These are phyloP conservation scores for Protomyctophum bolini DNA, from an alignment of 2,113 vertebrate species.

Conservation along the genomic window DNA sequence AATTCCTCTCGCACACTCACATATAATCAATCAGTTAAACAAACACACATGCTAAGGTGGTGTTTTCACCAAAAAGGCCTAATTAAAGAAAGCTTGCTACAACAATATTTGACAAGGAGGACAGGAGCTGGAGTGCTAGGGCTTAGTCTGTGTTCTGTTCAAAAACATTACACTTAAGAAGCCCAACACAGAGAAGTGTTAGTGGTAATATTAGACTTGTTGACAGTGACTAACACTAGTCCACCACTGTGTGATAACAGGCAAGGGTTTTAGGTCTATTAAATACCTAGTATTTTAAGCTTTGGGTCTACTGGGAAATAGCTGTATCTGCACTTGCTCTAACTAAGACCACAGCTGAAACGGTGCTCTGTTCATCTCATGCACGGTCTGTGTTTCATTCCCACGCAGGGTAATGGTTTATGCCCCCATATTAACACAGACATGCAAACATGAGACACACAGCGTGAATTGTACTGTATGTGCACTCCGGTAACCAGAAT, in stretches of 20 bases:
- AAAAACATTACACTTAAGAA: conserved; percentile 52
- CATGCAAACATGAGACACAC: too few relatives aligned
- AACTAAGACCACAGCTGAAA: conserved; percentile 73
- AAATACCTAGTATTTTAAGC: conserved; percentile 64
- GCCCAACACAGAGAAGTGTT: conserved; percentile 4
- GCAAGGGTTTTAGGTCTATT: conserved; percentile 69
- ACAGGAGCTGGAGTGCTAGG: conserved; percentile 33
- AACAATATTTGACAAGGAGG: conserved; percentile 48
- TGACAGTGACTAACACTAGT: conserved; percentile 7
- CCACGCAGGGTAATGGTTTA: background rate
- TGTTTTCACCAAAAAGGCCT: conserved; percentile 8
- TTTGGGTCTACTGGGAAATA: conserved; percentile 69
- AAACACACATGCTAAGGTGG: conserved; percentile 15
- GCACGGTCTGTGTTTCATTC: background rate
- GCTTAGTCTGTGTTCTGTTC: conserved; percentile 38
- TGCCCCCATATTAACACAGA: too few relatives aligned
- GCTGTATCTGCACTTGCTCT: conserved; percentile 63
- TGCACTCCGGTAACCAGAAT: too few relatives aligned
- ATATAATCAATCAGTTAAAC: conserved; percentile 37
- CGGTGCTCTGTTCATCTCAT: conserved; percentile 50
- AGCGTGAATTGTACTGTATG: too few relatives aligned
- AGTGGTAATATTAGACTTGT: background rate
- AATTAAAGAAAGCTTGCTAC: conserved; percentile 35
- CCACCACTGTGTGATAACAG: conserved; percentile 53
- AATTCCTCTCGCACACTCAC: conserved; percentile 23